A percentile compares a stretch with the other conserved stretches of the same genome.
Evolutionary conservation across 2,888 invertebrate genomes (phyloP).

Genomic region (Leptinotarsa rubiginosa): DNA sequence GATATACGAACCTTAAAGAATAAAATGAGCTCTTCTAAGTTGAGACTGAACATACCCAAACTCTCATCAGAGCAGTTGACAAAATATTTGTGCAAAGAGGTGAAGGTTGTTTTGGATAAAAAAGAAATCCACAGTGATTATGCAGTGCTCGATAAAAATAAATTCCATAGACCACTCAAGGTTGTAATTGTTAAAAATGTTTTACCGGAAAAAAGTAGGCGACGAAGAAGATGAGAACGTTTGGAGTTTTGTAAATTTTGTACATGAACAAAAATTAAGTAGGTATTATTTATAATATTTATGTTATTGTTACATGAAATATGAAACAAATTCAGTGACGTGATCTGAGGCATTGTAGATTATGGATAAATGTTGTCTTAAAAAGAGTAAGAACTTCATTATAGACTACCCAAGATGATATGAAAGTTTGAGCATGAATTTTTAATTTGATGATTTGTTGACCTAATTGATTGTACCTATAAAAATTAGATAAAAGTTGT

Average conservation of each 20-base stretch:
- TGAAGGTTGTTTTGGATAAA: not conserved
- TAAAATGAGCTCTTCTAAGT: conserved; percentile 11
- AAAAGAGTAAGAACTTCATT: too few species aligned
- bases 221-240: not conserved
- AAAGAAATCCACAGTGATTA: not conserved
- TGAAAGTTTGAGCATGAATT: too few species aligned
- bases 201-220: too few species aligned
- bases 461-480: too few species aligned
- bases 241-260: not conserved
- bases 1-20: conserved; percentile 22
- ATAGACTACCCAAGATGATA: too few species aligned
- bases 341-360: not conserved
- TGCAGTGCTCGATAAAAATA: not conserved
- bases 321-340: not conserved
- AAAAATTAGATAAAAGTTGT: too few species aligned
- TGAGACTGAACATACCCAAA: conserved; percentile 22
- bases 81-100: conserved; percentile 4
- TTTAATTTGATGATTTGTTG: too few species aligned
- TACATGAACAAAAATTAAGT: not conserved
- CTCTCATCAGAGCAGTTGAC: conserved; percentile 20
- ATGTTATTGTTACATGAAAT: conserved; percentile 1
- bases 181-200: not conserved
- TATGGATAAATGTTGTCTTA: too few species aligned
- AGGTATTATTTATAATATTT: not conserved
- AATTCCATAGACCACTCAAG: not conserved